Evolutionary conservation across 2,113 vertebrate species (phyloP).

Genomic region (Pedionomus torquatus): DNA sequence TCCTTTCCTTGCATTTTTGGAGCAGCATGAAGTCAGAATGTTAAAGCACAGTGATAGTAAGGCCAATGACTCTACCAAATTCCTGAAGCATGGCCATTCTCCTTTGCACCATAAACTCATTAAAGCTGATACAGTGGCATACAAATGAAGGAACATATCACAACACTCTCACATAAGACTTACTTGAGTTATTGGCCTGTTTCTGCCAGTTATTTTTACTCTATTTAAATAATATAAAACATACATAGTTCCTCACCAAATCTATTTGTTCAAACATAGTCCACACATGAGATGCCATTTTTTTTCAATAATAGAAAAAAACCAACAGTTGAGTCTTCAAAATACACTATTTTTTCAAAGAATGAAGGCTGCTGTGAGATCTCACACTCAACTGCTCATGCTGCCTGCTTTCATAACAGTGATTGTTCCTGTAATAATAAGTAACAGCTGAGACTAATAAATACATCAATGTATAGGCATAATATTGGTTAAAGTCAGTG

Average conservation of each 20-base stretch:
- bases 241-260: neutral
- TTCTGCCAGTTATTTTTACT: neutral
- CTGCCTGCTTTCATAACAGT: neutral
- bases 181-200: neutral
- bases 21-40: neutral
- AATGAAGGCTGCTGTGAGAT: neutral
- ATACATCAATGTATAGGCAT: neutral
- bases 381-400: neutral
- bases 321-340: neutral
- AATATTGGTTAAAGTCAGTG: neutral
- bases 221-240: neutral
- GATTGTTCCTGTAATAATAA: neutral
- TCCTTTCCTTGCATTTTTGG: neutral
- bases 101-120: neutral
- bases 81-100: neutral
- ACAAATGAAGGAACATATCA: neutral
- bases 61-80: neutral
- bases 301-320: neutral
- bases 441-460: neutral
- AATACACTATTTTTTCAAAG: neutral
- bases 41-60: fast-evolving
- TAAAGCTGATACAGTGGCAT: neutral
- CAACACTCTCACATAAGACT: neutral
- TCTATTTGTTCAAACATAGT: neutral
- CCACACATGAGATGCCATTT: neutral